phyloP scores from a whole-genome alignment of 2,888 invertebrate species.

The Hydraecia micacea region DNA sequence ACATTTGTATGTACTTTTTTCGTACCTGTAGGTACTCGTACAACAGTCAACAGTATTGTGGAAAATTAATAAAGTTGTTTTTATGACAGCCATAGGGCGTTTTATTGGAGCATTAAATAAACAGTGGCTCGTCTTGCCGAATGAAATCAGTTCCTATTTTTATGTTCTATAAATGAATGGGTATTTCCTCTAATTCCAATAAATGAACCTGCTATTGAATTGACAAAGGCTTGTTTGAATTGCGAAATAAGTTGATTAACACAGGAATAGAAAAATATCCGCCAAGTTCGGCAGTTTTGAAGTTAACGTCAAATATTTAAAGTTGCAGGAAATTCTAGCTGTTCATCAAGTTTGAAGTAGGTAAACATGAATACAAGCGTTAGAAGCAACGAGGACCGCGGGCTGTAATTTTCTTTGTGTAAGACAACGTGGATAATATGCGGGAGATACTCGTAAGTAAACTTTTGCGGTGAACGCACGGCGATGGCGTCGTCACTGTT shows the following conservation, averaged over 20 bases:
- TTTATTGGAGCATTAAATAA: conserved; percentile 67
- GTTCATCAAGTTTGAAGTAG: conserved; percentile 47
- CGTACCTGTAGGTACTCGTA: background rate
- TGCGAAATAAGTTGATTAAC: conserved; percentile 34
- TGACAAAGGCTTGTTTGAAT: conserved; percentile 20
- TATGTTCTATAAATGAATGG: conserved; percentile 48
- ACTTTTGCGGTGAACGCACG: conserved; percentile 61
- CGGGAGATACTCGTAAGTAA: conserved; percentile 62
- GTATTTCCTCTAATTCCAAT: conserved; percentile 28
- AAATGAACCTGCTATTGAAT: conserved; percentile 18
- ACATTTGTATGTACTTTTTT: conserved; percentile 10
- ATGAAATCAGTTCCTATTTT: conserved; percentile 59
- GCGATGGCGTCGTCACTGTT: conserved; percentile 8
- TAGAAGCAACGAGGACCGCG: conserved; percentile 53
- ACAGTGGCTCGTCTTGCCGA: conserved; percentile 52
- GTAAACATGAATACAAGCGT: conserved; percentile 65
- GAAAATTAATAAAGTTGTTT: conserved; percentile 58
- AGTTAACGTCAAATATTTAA: conserved; percentile 46
- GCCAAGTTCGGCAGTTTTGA: conserved; percentile 37
- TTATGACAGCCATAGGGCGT: conserved; percentile 61
- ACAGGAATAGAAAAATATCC: conserved; percentile 35
- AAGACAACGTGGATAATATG: conserved; percentile 66
- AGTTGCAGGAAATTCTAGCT: conserved; percentile 44
- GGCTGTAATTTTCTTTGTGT: conserved; percentile 72
- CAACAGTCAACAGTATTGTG: conserved; percentile 37